Base-by-base conservation (phyloP, 2,797 vertebrate species). In the Allobates femoralis region DNA sequence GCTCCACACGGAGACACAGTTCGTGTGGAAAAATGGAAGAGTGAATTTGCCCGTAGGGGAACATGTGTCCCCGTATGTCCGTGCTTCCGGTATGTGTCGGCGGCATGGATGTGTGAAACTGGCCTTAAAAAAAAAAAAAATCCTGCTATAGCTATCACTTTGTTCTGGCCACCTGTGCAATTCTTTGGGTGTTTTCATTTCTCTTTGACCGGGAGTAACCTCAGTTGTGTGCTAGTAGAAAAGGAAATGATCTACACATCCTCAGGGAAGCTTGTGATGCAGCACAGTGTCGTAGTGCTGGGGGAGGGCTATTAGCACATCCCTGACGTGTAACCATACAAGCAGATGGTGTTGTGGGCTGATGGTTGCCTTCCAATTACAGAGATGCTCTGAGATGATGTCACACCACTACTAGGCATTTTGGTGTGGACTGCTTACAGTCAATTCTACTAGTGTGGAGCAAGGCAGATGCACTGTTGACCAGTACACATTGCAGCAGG, bases 311-410 rank as follows among this genome's bases (percentile, higher is more conserved):
- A 23, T 64, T 69, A 26, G 66, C 58, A 76, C 76, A 73, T 69
- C 73, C 87, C 85, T 51, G 5, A 87, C 32, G 83, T 88, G 64
- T 14, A 34, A 84, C 91, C 89, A 88, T 90, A 92, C 91, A 89
- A 90, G 86, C 86, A 87, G 55, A 87, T 19, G 62, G 15, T 73
- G 62, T 89, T 84, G 90, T 92, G 92, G 92, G 92, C 91, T 92
- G 92, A 92, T 23, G 87, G 87, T 89, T 86, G 0, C 86, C 92
- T 90, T 90, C 91, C 92, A 93, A 92, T 92, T 90, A 90, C 90
- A 1, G 90, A 88, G 89, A 89, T 74, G 90, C 78, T 85, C 83
- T 1, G 88, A 81, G 85, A 88, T 92, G 92, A 92, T 90, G 91
- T 89, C 83, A 92, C 89, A 89, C 11, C 89, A 88, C 89, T 90